phyloP scores from a whole-genome alignment of 2,888 invertebrate genomes.

The Synergus itoensis region DNA sequence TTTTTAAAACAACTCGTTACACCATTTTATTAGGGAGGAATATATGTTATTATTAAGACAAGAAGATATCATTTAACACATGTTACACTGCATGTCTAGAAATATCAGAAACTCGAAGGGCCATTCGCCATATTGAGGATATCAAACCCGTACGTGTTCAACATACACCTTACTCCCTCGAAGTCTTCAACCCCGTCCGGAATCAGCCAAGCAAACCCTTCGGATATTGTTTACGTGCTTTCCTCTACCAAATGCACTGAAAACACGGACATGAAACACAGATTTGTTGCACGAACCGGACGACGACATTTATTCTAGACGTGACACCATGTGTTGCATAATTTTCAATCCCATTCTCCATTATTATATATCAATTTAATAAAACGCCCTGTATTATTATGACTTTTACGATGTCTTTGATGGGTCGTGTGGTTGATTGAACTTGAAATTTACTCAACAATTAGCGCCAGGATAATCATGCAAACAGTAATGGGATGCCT shows the following conservation, averaged over 20 bases:
- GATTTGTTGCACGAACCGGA: background rate
- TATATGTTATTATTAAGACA: background rate
- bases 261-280: conserved; percentile 8
- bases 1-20: too few species aligned
- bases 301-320: conserved; percentile 22
- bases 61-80: background rate
- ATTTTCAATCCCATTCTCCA: background rate
- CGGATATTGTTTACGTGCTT: conserved; percentile 54
- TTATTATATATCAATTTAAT: conserved; percentile 6
- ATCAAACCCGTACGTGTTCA: conserved; percentile 64
- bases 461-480: conserved; percentile 25
- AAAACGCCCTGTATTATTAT: background rate
- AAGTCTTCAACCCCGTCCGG: conserved; percentile 38
- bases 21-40: too few species aligned
- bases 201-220: conserved; percentile 36
- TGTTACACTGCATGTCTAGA: background rate
- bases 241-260: conserved; percentile 39
- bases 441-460: conserved; percentile 30
- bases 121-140: conserved; percentile 60
- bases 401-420: background rate
- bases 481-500: conserved; percentile 5
- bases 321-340: conserved; percentile 24
- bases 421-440: background rate
- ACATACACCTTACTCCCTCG: conserved; percentile 54
- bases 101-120: conserved; percentile 10